These are phyloP conservation scores for Dascyllus trimaculatus DNA, from an alignment of 2,113 vertebrate species.

Conservation along the genomic window DNA sequence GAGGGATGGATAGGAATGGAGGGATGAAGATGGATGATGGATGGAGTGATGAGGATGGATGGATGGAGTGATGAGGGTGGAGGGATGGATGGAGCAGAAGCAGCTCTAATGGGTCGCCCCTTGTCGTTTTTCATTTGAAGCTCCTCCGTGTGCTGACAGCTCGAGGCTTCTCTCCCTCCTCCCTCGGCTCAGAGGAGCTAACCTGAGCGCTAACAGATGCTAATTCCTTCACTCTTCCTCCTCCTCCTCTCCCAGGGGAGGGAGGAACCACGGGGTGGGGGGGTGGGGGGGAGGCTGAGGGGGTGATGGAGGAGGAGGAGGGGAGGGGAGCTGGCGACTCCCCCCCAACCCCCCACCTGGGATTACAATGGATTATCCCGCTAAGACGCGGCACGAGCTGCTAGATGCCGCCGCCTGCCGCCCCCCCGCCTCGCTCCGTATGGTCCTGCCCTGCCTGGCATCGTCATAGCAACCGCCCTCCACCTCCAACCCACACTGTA, in stretches of 20 bases:
- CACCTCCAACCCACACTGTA: constrained; percentile 5
- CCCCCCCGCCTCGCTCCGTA: constrained; percentile 15
- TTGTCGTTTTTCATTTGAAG: constrained; percentile 74
- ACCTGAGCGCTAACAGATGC: constrained; percentile 84
- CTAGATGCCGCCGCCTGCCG: constrained; percentile 48
- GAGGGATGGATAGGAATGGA: not conserved
- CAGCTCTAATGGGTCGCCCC: constrained; percentile 63
- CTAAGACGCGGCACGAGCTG: constrained; percentile 79
- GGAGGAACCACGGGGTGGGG: constrained; percentile 2
- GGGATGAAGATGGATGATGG: not conserved
- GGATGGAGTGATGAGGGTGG: constrained; percentile 11
- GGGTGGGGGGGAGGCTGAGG: constrained; percentile 18
- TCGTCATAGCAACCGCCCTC: constrained; percentile 72
- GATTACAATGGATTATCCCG: constrained; percentile 86
- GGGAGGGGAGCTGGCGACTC: constrained; percentile 36
- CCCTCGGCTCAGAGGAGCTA: constrained; percentile 62
- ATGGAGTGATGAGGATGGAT: not conserved
- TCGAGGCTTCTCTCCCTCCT: constrained; percentile 47
- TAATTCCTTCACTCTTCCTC: constrained; percentile 82
- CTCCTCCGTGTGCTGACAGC: constrained; percentile 72
- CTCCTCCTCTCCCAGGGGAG: constrained; percentile 62
- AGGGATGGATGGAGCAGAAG: not conserved
- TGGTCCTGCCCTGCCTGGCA: constrained; percentile 62
- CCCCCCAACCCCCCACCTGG: constrained; percentile 74
- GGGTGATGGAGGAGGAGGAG: not conserved